Evolutionary conservation across 2,113 vertebrate species (phyloP).

Genomic region (Mormoops blainvillei): DNA sequence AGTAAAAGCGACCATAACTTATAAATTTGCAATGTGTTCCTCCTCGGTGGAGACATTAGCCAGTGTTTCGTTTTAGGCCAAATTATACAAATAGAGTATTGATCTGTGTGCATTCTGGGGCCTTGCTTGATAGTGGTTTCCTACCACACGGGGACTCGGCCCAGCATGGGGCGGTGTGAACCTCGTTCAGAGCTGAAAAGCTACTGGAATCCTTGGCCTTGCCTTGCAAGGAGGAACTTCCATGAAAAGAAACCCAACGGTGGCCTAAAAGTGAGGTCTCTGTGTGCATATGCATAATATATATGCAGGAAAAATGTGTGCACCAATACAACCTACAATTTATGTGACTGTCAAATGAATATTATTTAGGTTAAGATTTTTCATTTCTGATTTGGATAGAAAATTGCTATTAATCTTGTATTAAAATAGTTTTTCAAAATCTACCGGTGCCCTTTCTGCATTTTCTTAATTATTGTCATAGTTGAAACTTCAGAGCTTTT

Average conservation of each 20-base stretch:
- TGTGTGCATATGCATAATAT: slow-evolving; percentile 53
- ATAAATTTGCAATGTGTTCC: slow-evolving; percentile 41
- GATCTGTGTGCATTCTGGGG: slow-evolving; percentile 63
- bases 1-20: slow-evolving; percentile 30
- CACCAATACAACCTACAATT: slow-evolving; percentile 65
- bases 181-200: slow-evolving; percentile 24
- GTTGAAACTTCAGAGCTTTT: neutral
- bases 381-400: slow-evolving; percentile 76
- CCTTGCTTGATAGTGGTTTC: slow-evolving; percentile 51
- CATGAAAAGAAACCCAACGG: neutral
- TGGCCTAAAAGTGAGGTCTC: slow-evolving; percentile 40
- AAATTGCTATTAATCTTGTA: slow-evolving; percentile 77
- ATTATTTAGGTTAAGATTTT: slow-evolving; percentile 73
- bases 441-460: slow-evolving; percentile 39
- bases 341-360: slow-evolving; percentile 71
- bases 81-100: slow-evolving; percentile 42
- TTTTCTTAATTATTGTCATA: slow-evolving; percentile 42
- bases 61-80: slow-evolving; percentile 66
- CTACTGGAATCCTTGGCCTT: neutral
- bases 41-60: slow-evolving; percentile 50
- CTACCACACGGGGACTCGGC: neutral
- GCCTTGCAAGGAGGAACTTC: slow-evolving; percentile 35
- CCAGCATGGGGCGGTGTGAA: slow-evolving; percentile 14
- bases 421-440: slow-evolving; percentile 77
- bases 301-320: slow-evolving; percentile 65